Conservation (phyloP, 1,140 invertebrate species). For the Psix sp. region DNA sequence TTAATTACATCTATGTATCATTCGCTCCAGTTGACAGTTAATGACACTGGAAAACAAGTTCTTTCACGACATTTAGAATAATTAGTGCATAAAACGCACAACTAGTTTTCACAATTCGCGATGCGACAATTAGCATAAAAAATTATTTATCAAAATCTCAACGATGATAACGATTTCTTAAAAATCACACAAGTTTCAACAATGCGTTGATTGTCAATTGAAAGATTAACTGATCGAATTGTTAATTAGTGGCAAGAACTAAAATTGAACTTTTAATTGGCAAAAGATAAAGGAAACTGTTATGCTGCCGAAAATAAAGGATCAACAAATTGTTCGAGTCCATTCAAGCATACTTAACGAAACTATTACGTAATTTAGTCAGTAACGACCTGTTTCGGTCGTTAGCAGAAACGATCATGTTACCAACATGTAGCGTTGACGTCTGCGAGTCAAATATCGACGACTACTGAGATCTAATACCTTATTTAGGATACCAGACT, state of each 20-base stretch:
- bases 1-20: conserved; percentile 53
- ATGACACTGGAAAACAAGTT: conserved; percentile 21
- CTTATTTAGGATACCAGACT: conserved; percentile 22
- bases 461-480: conserved; percentile 35
- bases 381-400: conserved; percentile 9
- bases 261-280: conserved; percentile 58
- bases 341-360: conserved; percentile 21
- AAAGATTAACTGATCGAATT: conserved; percentile 55
- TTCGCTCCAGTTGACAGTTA: conserved; percentile 56
- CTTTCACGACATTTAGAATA: conserved; percentile 53
- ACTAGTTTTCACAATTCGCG: conserved; percentile 60
- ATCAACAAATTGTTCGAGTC: conserved; percentile 40
- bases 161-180: conserved; percentile 43
- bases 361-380: conserved; percentile 28
- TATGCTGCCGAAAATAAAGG: conserved; percentile 56
- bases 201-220: conserved; percentile 62
- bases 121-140: conserved; percentile 40
- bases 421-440: conserved; percentile 26
- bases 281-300: conserved; percentile 49
- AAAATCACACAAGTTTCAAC: conserved; percentile 46
- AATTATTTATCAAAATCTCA: conserved; percentile 37
- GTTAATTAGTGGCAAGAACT: conserved; percentile 60
- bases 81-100: conserved; percentile 57
- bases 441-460: conserved; percentile 9
- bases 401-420: conserved; percentile 27